Base-by-base conservation (phyloP, 1,140 invertebrate species). In the Drosophila mayri region DNA sequence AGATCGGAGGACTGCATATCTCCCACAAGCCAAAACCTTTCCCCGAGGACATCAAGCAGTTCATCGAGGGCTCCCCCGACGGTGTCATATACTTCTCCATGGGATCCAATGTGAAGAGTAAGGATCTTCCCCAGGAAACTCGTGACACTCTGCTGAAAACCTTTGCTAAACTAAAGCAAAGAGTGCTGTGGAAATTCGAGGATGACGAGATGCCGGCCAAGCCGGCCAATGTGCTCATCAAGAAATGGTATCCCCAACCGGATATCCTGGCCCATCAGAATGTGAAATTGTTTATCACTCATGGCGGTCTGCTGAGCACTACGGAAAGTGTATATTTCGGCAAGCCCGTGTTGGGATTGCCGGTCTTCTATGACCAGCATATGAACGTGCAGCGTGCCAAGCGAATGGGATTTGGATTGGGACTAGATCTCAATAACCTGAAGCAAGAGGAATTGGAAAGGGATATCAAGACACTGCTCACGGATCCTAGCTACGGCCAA, bases 141-240 rank as follows among this genome's bases (percentile, higher is more conserved):
- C 83, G 93, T 20, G 75, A 94, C 0, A 92, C 81, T 11, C 90
- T 96, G 30, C 5, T 96, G 3, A 93, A 94, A 0, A 93, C 94
- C 0, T 94, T 96, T 43, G 90, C 72, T 3, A 87, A 93, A 28
- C 76, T 96, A 0, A 95, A 95, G 11, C 93, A 95, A 55, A 94
- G 93, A 22, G 93, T 96, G 4, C 73, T 96, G 2, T 96, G 95
- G 95, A 96, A 96, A 87, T 96, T 94, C 93, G 95, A 96, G 80
- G 93, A 93, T 8, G 94, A 95, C 7, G 77, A 92, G 8, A 76
- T 95, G 28, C 93, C 94, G 0, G 91, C 92, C 4, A 93, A 94
- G 71, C 93, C 95, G 0, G 65, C 91, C 0, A 97, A 97, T 93
- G 93, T 97, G 0, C 93, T 95, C 54, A 91, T 95, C 2, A 93